These are phyloP conservation scores for Epizoanthus ramosus DNA, from an alignment of 92 coral and sea anemone species.

Conservation along the genomic window DNA sequence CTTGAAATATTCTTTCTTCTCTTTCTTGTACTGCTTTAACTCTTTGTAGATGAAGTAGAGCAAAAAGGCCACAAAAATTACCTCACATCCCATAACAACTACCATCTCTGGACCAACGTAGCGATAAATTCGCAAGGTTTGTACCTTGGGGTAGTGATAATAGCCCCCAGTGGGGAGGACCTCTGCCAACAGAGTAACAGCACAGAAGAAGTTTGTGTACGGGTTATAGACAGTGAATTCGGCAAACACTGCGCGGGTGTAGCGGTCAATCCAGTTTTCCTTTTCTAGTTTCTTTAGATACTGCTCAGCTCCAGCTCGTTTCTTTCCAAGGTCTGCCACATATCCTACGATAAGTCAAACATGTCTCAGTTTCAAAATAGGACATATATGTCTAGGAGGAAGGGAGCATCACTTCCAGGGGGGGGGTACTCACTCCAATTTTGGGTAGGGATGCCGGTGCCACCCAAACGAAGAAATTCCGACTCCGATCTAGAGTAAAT, in stretches of 20 bases:
- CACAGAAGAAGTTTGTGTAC: constrained; percentile 83
- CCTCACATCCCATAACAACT: constrained; percentile 87
- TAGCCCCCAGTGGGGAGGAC: constrained; percentile 81
- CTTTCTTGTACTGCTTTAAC: constrained; percentile 61
- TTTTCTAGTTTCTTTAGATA: constrained; percentile 37
- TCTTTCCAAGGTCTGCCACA: constrained; percentile 77
- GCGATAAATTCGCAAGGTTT: constrained; percentile 79
- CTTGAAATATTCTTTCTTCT: constrained; percentile 65
- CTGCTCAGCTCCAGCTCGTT: constrained; percentile 47
- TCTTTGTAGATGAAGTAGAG: constrained; percentile 80
- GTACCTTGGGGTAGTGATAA: constrained; percentile 70
- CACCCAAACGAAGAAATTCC: no score
- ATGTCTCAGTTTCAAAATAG: neutral
- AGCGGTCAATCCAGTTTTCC: constrained; percentile 74
- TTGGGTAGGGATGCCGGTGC: no score
- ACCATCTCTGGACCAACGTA: constrained; percentile 92
- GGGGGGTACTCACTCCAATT: no score
- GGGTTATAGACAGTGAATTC: constrained; percentile 86
- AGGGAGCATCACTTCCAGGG: no score
- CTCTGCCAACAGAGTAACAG: constrained; percentile 74
- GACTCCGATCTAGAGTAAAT: no score
- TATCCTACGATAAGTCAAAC: constrained; percentile 55
- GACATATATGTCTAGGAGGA: neutral
- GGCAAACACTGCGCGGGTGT: constrained; percentile 82
- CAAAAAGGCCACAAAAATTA: constrained; percentile 72